Evolutionary conservation across 2,888 invertebrate genomes (phyloP).

Genomic region (Eurytoma adleriae): DNA sequence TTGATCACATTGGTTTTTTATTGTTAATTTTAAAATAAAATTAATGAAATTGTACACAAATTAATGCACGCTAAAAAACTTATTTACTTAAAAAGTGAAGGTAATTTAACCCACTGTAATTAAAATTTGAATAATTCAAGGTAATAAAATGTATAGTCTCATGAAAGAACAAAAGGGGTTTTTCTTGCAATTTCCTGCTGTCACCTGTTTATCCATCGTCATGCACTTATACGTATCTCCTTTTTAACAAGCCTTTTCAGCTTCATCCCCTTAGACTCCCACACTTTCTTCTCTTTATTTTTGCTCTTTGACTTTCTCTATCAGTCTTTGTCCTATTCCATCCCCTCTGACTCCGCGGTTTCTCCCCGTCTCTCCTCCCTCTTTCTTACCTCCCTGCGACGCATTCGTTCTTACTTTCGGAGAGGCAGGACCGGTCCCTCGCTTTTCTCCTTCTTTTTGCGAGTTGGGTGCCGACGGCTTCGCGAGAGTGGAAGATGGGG

Average conservation of each 20-base stretch:
- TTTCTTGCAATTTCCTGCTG: neutral
- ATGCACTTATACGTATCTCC: constrained; percentile 29
- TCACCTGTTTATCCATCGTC: constrained; percentile 34
- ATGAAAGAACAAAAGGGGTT: neutral
- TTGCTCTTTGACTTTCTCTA: constrained; percentile 54
- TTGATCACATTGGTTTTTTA: no score
- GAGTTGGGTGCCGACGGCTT: constrained; percentile 18
- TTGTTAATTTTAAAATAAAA: no score
- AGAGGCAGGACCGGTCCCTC: neutral
- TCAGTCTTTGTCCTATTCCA: constrained; percentile 42
- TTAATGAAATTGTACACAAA: no score
- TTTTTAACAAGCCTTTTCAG: constrained; percentile 28
- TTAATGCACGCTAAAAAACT: no score
- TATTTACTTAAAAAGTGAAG: no score
- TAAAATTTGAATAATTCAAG: no score
- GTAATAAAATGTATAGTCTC: no score
- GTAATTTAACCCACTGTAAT: no score
- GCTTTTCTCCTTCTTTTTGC: constrained; percentile 16
- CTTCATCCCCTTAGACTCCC: constrained; percentile 37
- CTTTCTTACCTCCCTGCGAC: neutral
- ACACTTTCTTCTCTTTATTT: constrained; percentile 25
- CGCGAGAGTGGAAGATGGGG: constrained; percentile 39
- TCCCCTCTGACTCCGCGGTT: neutral
- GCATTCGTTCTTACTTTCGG: neutral
- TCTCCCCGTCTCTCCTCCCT: neutral